Conservation (phyloP, 2,888 invertebrate genomes). For the Alitta virens region DNA sequence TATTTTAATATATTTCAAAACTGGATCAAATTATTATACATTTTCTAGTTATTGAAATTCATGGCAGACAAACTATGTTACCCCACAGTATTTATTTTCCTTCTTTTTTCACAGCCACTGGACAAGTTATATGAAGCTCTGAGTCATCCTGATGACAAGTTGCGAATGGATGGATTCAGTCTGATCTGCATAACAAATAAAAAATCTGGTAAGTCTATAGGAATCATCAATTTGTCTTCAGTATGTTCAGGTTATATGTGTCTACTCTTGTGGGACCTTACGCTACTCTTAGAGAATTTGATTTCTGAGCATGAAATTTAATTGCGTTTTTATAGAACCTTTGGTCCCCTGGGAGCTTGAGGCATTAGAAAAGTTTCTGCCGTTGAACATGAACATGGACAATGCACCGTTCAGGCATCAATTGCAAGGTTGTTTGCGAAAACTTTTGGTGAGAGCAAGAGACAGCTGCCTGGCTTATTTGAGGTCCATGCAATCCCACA, state of each 20-base stretch:
- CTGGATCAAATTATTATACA: too few species aligned
- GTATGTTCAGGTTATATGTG: not conserved
- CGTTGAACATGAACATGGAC: conserved; percentile 51
- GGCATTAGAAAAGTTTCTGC: conserved; percentile 40
- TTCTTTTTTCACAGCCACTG: not conserved
- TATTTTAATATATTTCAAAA: too few species aligned
- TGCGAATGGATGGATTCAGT: conserved; percentile 42
- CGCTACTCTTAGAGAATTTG: too few species aligned
- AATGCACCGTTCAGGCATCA: conserved; percentile 53
- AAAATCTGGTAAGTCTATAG: conserved; percentile 47
- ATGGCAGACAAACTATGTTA: too few species aligned
- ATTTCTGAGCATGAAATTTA: too few species aligned
- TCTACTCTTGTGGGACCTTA: too few species aligned
- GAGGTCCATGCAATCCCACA: conserved; percentile 17
- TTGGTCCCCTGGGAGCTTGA: conserved; percentile 30
- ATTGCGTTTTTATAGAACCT: conserved; percentile 20
- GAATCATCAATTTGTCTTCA: too few species aligned
- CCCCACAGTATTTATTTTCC: too few species aligned
- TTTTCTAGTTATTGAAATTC: too few species aligned
- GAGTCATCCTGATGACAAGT: conserved; percentile 37
- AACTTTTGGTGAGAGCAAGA: conserved; percentile 42
- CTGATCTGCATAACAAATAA: conserved; percentile 44
- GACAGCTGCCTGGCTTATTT: conserved; percentile 45
- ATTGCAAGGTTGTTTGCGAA: conserved; percentile 41
- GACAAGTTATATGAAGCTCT: conserved; percentile 31